Percentiles rank a stretch among this genome's conserved stretches.
Evolutionary conservation across 2,888 invertebrate species (phyloP).

Genomic region (Hyalella azteca): DNA sequence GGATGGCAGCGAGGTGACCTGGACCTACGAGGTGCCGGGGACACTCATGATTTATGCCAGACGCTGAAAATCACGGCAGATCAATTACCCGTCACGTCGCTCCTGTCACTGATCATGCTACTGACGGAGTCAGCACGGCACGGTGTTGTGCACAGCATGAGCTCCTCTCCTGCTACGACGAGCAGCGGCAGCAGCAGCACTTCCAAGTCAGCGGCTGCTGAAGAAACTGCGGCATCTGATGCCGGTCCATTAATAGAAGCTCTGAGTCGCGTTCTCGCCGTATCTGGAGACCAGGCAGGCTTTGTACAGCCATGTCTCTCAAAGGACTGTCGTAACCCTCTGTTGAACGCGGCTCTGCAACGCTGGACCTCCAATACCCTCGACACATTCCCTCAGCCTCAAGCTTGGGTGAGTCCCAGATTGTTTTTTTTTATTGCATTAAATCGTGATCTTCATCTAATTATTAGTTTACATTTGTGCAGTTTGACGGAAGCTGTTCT

Average conservation of each 20-base stretch:
- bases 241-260: constrained; percentile 62
- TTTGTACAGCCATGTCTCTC: constrained; percentile 62
- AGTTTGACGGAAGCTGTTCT: too few relatives aligned
- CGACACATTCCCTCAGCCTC: constrained; percentile 66
- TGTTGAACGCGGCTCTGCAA: constrained; percentile 69
- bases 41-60: constrained; percentile 58
- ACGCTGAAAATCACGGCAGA: constrained; percentile 58
- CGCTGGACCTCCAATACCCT: constrained; percentile 70
- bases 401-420: constrained; percentile 64
- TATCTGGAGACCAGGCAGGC: constrained; percentile 61
- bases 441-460: not conserved
- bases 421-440: not conserved
- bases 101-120: constrained; percentile 72
- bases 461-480: not conserved
- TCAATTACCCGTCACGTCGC: constrained; percentile 67
- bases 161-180: constrained; percentile 62
- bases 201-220: constrained; percentile 62
- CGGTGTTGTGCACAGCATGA: constrained; percentile 63
- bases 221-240: not conserved
- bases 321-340: constrained; percentile 68
- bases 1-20: constrained; percentile 62
- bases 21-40: constrained; percentile 62
- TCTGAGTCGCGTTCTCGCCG: constrained; percentile 64
- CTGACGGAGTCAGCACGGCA: constrained; percentile 69
- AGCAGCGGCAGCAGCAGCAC: constrained; percentile 59